A percentile compares a stretch with the other conserved stretches of the same genome.
These are phyloP conservation scores for Rhyacophila brunnea DNA, from an alignment of 1,140 invertebrate species.

Conservation along the genomic window DNA sequence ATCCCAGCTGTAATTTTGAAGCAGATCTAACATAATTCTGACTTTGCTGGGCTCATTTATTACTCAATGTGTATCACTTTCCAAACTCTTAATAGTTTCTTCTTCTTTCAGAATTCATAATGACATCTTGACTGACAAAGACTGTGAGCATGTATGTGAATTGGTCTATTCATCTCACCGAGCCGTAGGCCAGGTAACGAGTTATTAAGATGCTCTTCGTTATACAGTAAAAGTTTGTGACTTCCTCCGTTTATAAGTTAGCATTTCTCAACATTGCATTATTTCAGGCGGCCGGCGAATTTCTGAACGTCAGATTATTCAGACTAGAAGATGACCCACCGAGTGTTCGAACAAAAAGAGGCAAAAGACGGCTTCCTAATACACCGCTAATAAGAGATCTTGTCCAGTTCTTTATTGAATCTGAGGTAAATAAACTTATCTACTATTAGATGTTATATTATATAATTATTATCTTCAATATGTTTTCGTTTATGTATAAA, in stretches of 20 bases:
- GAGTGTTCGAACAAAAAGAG: constrained; percentile 77
- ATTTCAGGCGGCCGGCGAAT: constrained; percentile 92
- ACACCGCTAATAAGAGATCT: constrained; percentile 94
- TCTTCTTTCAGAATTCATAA: constrained; percentile 75
- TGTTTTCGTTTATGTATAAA: too few species aligned
- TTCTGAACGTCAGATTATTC: constrained; percentile 95
- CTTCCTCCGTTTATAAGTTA: too few species aligned
- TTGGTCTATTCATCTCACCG: constrained; percentile 97
- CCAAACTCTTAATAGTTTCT: too few species aligned
- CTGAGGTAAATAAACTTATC: constrained; percentile 65
- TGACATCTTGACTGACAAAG: constrained; percentile 93
- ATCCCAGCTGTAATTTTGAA: too few species aligned
- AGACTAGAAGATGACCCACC: constrained; percentile 69
- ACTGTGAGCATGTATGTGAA: constrained; percentile 99
- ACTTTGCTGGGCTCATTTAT: too few species aligned
- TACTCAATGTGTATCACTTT: too few species aligned
- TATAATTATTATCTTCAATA: too few species aligned
- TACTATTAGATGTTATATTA: too few species aligned
- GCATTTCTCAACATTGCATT: too few species aligned
- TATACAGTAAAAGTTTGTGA: too few species aligned
- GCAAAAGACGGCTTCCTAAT: constrained; percentile 86
- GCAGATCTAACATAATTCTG: too few species aligned
- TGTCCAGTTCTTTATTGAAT: constrained; percentile 98
- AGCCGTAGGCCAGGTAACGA: constrained; percentile 71
- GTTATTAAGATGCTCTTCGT: too few species aligned